Evolutionary conservation across 2,113 vertebrate species (phyloP).

Genomic region (Felis catus): DNA sequence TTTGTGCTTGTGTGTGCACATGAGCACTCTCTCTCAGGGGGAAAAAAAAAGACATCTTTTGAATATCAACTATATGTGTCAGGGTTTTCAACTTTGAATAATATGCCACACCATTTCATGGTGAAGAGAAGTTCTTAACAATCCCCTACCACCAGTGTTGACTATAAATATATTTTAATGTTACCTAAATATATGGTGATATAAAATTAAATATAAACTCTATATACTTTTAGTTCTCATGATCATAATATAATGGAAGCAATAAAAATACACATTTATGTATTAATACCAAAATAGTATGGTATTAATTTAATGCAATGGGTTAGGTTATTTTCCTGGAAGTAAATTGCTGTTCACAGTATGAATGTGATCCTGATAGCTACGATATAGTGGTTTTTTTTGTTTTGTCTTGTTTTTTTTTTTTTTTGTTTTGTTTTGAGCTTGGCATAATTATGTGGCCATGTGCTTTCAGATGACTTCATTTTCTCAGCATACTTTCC

Average conservation of each 20-base stretch:
- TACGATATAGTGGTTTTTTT: not conserved
- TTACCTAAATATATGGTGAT: not conserved
- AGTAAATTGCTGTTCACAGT: not conserved
- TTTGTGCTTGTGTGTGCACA: no score
- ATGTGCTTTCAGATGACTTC: not conserved
- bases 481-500: not conserved
- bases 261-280: not conserved
- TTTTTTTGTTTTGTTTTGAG: not conserved
- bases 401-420: not conserved
- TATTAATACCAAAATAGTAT: not conserved
- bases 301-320: not conserved
- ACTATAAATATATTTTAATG: not conserved
- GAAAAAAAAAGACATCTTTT: not conserved
- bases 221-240: not conserved
- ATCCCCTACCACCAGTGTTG: not conserved
- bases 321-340: constrained; percentile 5
- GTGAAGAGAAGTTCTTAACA: not conserved
- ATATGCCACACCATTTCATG: not conserved
- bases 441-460: not conserved
- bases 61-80: not conserved
- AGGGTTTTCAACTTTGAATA: constrained; percentile 36
- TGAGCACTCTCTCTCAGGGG: no score
- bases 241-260: not conserved
- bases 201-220: constrained; percentile 35
- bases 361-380: not conserved